Conservation (phyloP, 2,113 vertebrate genomes). For the Lipotes vexillifer region DNA sequence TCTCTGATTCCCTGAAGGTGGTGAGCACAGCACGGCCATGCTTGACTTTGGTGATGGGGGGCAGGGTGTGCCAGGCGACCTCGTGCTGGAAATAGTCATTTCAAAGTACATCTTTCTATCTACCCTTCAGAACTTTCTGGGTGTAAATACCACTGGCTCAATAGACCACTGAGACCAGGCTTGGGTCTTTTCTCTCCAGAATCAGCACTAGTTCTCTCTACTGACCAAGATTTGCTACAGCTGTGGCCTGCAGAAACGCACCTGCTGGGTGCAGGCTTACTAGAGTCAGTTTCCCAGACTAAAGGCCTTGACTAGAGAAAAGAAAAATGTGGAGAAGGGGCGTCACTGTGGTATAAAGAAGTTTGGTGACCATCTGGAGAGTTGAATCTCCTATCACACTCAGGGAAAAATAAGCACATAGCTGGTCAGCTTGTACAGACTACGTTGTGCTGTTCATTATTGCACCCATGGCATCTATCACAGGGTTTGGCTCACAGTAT, state of each 20-base stretch:
- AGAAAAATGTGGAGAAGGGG: background rate
- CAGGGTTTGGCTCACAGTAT: background rate
- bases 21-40: background rate
- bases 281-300: background rate
- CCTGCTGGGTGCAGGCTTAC: background rate
- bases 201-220: background rate
- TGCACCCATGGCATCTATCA: no score
- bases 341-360: background rate
- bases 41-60: background rate
- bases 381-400: background rate
- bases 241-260: background rate
- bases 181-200: background rate
- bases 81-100: background rate
- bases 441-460: rapidly evolving
- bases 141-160: background rate
- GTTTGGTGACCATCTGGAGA: background rate
- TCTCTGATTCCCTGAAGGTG: background rate
- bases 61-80: background rate
- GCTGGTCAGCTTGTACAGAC: background rate
- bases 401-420: background rate
- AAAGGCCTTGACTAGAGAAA: background rate
- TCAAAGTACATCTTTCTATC: background rate
- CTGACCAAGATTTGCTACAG: rapidly evolving
- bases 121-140: background rate
- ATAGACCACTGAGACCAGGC: background rate